phyloP scores from a whole-genome alignment of 1,140 invertebrate species.

The Apis laboriosa region DNA sequence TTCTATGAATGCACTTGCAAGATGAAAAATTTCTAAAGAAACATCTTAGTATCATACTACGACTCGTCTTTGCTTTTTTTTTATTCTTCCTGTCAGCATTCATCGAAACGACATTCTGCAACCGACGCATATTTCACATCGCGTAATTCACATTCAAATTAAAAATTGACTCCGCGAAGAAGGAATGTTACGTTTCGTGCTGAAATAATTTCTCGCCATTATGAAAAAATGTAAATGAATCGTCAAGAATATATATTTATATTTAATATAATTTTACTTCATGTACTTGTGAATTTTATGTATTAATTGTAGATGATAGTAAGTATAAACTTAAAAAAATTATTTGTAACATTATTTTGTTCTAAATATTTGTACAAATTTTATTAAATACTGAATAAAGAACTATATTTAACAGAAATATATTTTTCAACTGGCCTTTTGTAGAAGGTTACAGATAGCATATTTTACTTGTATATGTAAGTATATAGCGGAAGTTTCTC shows the following conservation, averaged over 20 bases:
- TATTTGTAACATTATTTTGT: neutral
- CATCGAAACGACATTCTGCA: conserved; percentile 4
- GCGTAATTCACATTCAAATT: neutral
- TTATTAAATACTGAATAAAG: neutral
- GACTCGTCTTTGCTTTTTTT: neutral
- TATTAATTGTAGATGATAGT: too few species aligned
- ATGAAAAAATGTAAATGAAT: too few species aligned
- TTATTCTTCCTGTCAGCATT: neutral
- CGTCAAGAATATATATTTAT: too few species aligned
- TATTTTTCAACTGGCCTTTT: neutral
- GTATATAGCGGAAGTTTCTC: neutral
- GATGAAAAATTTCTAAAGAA: conserved; percentile 34
- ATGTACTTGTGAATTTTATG: too few species aligned
- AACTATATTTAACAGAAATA: neutral
- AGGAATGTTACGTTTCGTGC: neutral
- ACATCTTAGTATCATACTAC: neutral
- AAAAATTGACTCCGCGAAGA: neutral
- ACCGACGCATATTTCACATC: conserved; percentile 4
- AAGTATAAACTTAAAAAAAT: too few species aligned
- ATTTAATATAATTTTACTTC: too few species aligned
- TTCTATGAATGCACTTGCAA: conserved; percentile 26
- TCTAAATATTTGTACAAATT: neutral
- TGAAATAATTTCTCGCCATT: neutral
- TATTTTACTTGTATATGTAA: neutral
- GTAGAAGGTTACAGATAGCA: neutral